A percentile compares a stretch with the other conserved stretches of the same genome.
phyloP scores from a whole-genome alignment of 2,113 vertebrate species.

The Callospermophilus lateralis region DNA sequence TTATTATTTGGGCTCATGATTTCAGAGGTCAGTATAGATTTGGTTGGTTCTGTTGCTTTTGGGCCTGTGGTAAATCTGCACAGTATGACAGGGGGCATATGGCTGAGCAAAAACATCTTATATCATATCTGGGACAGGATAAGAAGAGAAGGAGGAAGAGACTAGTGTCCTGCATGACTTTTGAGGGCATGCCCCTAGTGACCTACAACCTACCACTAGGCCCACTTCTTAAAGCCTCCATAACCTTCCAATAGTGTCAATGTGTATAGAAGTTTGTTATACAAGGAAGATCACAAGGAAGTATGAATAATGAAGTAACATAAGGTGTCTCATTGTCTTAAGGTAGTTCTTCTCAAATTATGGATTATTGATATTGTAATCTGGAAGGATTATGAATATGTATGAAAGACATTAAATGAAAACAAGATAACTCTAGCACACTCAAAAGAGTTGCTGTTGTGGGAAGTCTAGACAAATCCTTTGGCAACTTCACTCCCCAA shows the following conservation, averaged over 20 bases:
- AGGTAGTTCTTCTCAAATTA: background rate
- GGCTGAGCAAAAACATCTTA: background rate
- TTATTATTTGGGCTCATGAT: background rate
- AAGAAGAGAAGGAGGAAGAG: background rate
- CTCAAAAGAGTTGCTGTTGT: background rate
- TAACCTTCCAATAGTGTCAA: background rate
- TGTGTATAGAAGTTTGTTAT: background rate
- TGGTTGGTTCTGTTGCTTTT: background rate
- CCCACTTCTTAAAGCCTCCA: background rate
- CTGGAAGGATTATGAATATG: background rate
- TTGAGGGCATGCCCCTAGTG: background rate
- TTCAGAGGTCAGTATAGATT: background rate
- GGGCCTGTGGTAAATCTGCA: background rate
- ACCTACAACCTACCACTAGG: background rate
- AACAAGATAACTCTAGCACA: background rate
- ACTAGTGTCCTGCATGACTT: background rate
- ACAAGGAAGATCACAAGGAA: background rate
- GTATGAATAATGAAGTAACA: background rate
- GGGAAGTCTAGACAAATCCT: background rate
- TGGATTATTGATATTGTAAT: background rate
- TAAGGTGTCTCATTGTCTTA: background rate
- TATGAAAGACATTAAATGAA: constrained; percentile 21
- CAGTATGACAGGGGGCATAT: background rate
- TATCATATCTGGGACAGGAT: background rate
- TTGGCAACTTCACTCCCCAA: background rate